Base-by-base conservation (phyloP, 2,888 invertebrate species). In the Nemotelus nigrinus region DNA sequence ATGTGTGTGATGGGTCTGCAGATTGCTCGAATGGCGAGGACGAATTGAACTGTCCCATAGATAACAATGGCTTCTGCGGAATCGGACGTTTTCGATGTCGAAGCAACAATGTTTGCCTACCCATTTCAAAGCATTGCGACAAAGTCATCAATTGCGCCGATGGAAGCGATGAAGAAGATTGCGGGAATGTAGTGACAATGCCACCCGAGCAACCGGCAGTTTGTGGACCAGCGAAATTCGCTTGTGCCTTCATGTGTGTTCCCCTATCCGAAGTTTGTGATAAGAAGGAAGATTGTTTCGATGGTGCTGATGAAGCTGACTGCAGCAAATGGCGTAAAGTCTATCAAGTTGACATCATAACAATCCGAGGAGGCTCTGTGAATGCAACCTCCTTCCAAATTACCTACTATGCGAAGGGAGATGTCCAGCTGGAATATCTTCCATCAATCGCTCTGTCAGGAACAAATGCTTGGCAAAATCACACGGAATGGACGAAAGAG, bases 221-320 rank as follows among this genome's bases (percentile, higher is more conserved):
- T 5, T 82, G 82, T 44, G 76, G 68, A n/a, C 45, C 75, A 0
- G 89, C 91, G 2, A 88, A 88, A 77, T 91, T 92, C 84, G 86
- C 88, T 0, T 92, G 92, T 81, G 91, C 92, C 82, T 60, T 68
- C 10, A 88, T 85, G 1, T 95, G 95, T 84, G 84, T 92, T 44
- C 90, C 92, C 0, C 83, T 90, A 39, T 87, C 88, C 0, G 87
- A 89, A 71, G 87, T 90, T 50, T 96, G 95, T 84, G 91, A 96
- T 84, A 91, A 91, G 0, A 89, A 89, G 7, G 87, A 88, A 55
- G 92, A 95, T 82, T 96, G 96, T 83, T 89, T 89, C 79, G 95
- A 95, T 83, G 92, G 91, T 7, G 90, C 89, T 64, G 96, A 96
- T 83, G 96, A 96, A 85, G 83, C 84, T 2, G 90, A 93, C 84